Evolutionary conservation across 2,113 vertebrate species (phyloP).

Genomic region (Bettongia penicillata): DNA sequence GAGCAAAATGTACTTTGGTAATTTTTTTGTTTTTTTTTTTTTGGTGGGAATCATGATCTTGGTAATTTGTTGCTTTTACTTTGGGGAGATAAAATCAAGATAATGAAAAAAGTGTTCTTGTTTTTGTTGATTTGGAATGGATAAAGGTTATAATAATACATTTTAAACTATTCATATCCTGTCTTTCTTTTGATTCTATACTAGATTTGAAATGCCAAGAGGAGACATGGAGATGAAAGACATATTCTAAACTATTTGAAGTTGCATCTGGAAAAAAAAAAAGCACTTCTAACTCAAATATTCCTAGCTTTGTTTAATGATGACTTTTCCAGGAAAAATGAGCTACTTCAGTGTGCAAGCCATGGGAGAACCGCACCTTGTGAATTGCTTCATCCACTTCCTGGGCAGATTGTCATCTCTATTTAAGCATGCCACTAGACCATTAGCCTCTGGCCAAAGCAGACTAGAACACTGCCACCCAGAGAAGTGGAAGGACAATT

Average conservation of each 20-base stretch:
- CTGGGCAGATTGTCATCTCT: neutral
- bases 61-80: neutral
- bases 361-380: neutral
- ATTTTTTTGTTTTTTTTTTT: neutral
- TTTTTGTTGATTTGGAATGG: neutral
- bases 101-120: neutral
- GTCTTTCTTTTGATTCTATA: slow-evolving; percentile 16
- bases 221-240: slow-evolving; percentile 9
- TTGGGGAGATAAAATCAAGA: neutral
- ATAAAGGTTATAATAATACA: neutral
- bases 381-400: neutral
- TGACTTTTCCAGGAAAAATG: slow-evolving; percentile 25
- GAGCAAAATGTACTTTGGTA: neutral
- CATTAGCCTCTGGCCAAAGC: neutral
- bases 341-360: neutral
- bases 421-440: neutral
- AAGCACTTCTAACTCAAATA: neutral
- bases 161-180: neutral
- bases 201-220: neutral
- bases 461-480: neutral
- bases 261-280: neutral
- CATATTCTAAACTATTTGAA: neutral
- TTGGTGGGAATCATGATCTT: neutral
- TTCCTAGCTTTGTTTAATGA: neutral
- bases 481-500: neutral